Evolutionary conservation across 2,888 invertebrate species (phyloP).

Genomic region (Ischnura elegans): DNA sequence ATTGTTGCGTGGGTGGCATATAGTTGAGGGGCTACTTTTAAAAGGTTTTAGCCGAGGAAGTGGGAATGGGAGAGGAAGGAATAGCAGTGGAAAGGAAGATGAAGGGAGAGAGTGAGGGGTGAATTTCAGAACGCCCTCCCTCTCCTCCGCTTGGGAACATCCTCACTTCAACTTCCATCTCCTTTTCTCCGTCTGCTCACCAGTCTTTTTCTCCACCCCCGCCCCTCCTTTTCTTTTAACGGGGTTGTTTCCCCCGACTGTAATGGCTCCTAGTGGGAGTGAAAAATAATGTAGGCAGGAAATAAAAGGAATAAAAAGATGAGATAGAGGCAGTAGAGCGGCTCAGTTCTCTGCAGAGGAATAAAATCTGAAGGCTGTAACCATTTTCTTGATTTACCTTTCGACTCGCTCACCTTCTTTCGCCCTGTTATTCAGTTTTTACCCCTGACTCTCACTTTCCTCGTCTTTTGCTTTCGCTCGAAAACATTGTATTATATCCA

Average conservation of each 20-base stretch:
- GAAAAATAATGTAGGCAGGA: conserved; percentile 38
- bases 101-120: background rate
- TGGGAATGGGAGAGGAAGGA: background rate
- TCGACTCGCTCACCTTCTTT: background rate
- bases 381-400: conserved; percentile 56
- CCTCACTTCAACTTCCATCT: conserved; percentile 3
- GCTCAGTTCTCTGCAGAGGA: background rate
- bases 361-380: conserved; percentile 48
- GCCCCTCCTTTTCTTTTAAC: background rate
- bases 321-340: background rate
- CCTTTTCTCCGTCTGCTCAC: background rate
- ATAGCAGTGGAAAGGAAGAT: background rate
- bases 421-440: background rate
- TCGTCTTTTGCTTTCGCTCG: background rate
- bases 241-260: conserved; percentile 16
- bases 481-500: too few species aligned
- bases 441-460: background rate
- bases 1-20: background rate
- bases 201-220: background rate
- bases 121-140: background rate
- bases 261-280: conserved; percentile 43
- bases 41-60: background rate
- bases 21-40: background rate
- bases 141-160: background rate
- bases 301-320: conserved; percentile 8